Conservation (phyloP, 1,140 invertebrate species). For the Stratiolaelaps scimitus region DNA sequence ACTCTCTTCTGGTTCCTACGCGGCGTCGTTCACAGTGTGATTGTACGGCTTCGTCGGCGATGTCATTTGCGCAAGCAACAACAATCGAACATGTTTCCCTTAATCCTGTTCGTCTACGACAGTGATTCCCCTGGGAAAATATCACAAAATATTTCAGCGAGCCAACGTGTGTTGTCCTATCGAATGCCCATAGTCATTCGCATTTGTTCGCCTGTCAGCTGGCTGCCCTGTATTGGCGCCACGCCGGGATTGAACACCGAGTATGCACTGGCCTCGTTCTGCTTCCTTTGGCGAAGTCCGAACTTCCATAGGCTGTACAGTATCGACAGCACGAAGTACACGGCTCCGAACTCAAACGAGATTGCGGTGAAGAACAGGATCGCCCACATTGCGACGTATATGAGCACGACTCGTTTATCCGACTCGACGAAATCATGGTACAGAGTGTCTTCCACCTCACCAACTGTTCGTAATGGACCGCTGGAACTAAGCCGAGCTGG, state of each 20-base stretch:
- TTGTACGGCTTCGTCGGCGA: too few relatives aligned
- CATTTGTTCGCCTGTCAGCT: conserved; percentile 15
- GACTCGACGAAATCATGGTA: background rate
- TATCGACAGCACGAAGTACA: conserved; percentile 5
- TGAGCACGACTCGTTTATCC: background rate
- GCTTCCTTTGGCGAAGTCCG: conserved; percentile 13
- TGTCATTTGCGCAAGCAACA: too few relatives aligned
- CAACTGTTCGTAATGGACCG: background rate
- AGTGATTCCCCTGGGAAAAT: too few relatives aligned
- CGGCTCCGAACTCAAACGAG: conserved; percentile 5
- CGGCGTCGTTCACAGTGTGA: too few relatives aligned
- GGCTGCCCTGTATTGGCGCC: background rate
- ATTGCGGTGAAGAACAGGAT: background rate
- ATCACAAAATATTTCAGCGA: too few relatives aligned
- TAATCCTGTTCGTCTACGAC: too few relatives aligned
- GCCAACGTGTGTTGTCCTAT: background rate
- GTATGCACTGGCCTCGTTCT: conserved; percentile 8
- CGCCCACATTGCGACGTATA: background rate
- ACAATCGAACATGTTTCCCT: too few relatives aligned
- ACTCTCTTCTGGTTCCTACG: too few relatives aligned
- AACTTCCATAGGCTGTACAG: conserved; percentile 7
- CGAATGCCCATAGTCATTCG: background rate
- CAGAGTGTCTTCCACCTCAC: conserved; percentile 6
- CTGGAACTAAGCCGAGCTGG: too few relatives aligned
- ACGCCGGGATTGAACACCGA: conserved; percentile 26